Percentiles rank a stretch among this genome's conserved stretches.
phyloP scores from a whole-genome alignment of 1,140 invertebrate species.

The Alviniconcha marisindica region DNA sequence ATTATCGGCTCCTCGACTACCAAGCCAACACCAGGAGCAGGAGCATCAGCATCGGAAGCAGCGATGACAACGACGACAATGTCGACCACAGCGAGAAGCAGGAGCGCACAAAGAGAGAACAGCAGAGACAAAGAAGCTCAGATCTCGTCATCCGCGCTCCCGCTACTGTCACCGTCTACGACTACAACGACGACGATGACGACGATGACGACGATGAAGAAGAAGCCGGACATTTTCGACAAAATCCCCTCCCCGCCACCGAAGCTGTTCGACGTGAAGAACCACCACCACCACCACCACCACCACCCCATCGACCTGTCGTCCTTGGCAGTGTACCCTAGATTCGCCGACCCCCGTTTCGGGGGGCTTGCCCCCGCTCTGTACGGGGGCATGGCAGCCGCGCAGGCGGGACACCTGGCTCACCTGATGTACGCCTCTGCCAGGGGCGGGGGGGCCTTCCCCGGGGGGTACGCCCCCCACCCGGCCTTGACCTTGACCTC shows the following conservation, averaged over 20 bases:
- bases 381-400: slow-evolving; percentile 34
- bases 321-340: slow-evolving; percentile 54
- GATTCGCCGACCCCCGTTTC: slow-evolving; percentile 47
- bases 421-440: slow-evolving; percentile 45
- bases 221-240: slow-evolving; percentile 70
- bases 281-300: too few species aligned
- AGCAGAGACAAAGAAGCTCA: neutral
- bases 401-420: slow-evolving; percentile 25
- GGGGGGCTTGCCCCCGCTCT: neutral
- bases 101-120: too few species aligned
- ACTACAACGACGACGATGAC: neutral
- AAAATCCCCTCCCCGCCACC: slow-evolving; percentile 73
- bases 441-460: slow-evolving; percentile 30
- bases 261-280: slow-evolving; percentile 68
- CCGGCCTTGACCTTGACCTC: neutral
- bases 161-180: slow-evolving; percentile 11
- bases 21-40: neutral
- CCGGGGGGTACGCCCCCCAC: slow-evolving; percentile 34
- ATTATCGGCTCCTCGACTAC: neutral
- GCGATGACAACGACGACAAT: neutral
- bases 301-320: slow-evolving; percentile 33
- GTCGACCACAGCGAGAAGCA: neutral
- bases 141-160: too few species aligned
- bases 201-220: neutral
- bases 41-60: neutral